Conservation (phyloP, 2,113 vertebrate genomes). For the Galemys pyrenaicus region DNA sequence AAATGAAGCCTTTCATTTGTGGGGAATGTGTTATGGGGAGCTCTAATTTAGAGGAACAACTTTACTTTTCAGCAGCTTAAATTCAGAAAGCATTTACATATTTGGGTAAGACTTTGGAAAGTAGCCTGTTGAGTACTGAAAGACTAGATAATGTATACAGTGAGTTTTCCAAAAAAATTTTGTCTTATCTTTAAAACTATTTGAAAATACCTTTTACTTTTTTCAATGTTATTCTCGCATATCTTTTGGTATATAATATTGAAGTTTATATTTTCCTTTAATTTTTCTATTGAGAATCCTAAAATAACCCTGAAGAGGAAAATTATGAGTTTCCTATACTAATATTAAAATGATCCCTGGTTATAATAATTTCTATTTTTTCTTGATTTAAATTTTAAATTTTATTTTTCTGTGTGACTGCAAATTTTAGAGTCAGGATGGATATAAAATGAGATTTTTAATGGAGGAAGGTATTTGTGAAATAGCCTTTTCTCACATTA, state of each 20-base stretch:
- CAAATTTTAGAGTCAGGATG: background rate
- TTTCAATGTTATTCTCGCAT: background rate
- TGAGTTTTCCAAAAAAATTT: background rate
- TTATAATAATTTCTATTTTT: background rate
- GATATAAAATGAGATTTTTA: background rate
- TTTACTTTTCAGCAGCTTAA: background rate
- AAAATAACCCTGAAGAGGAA: background rate
- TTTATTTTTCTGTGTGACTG: background rate
- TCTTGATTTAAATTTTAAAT: background rate
- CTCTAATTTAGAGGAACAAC: background rate
- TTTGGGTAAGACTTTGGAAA: background rate
- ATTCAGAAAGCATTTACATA: background rate
- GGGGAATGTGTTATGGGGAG: background rate
- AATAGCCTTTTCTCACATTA: background rate
- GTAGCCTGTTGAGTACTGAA: background rate
- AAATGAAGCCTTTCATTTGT: background rate
- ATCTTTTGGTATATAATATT: background rate
- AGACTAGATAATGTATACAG: background rate
- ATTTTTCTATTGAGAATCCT: constrained; percentile 27
- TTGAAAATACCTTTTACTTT: background rate
- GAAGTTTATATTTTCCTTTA: background rate
- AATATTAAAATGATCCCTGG: background rate
- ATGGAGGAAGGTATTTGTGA: background rate
- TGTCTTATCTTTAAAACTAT: background rate
- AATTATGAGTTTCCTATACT: background rate